Percentiles rank a stretch among this genome's conserved stretches.
phyloP scores from a whole-genome alignment of 2,113 vertebrate species.

The Esox niger region DNA sequence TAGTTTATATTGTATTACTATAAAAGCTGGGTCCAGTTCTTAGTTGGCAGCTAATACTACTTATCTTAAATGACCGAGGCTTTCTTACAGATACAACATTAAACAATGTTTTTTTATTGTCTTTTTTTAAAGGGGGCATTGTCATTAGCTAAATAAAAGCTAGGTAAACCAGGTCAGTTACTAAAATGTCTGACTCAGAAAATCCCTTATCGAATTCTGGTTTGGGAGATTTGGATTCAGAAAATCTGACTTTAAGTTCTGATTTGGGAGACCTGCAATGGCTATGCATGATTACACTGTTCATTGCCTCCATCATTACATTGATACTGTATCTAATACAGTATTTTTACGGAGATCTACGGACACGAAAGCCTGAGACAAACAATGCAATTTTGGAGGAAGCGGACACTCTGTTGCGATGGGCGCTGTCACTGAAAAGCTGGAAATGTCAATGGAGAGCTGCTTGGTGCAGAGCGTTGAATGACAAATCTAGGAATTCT shows the following conservation, averaged over 20 bases:
- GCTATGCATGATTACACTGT: slow-evolving; percentile 78
- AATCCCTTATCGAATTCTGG: slow-evolving; percentile 57
- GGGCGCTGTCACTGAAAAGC: slow-evolving; percentile 83
- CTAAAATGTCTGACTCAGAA: slow-evolving; percentile 74
- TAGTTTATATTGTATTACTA: too few species aligned
- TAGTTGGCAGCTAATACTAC: too few species aligned
- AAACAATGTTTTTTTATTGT: background rate
- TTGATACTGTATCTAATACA: slow-evolving; percentile 78
- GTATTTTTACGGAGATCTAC: slow-evolving; percentile 56
- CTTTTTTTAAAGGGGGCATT: background rate
- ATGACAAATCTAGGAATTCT: slow-evolving; percentile 66
- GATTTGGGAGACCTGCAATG: slow-evolving; percentile 77
- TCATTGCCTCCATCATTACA: slow-evolving; percentile 74
- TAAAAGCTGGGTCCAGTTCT: too few species aligned
- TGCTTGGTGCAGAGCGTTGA: slow-evolving; percentile 83
- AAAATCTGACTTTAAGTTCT: slow-evolving; percentile 58
- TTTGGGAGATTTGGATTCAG: slow-evolving; percentile 62
- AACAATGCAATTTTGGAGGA: slow-evolving; percentile 57
- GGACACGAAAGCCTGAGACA: slow-evolving; percentile 8
- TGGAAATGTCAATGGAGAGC: slow-evolving; percentile 84
- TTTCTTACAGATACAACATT: background rate
- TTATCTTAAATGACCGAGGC: too few species aligned
- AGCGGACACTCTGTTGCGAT: slow-evolving; percentile 77
- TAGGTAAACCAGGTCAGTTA: slow-evolving; percentile 43
- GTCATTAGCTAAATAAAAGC: slow-evolving; percentile 25